Evolutionary conservation across 2,888 invertebrate species (phyloP), one percentile per base, ranked within the genome.

Genomic region (Psylliodes chrysocephalus): DNA sequence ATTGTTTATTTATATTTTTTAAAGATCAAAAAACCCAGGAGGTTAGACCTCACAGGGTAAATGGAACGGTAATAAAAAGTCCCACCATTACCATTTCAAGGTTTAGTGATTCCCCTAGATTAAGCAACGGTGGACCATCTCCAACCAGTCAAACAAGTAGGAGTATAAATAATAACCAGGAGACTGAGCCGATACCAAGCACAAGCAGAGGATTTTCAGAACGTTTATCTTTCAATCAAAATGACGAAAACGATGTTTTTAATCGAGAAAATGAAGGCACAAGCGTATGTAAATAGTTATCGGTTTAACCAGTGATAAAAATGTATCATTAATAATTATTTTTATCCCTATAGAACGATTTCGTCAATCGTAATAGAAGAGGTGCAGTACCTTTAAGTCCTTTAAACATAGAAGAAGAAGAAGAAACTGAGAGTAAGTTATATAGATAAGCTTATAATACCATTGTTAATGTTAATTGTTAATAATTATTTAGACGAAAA

Each of bases 21-120:
- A n/a, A n/a, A n/a, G 64, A 60, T 55, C 54, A 47, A 17, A 28
- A 38, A 51, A 64, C 60, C 6, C 42, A 56, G 25, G 56, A 64
- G 10, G 68, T 68, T 1, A 61, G 63, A 30, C 68, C 68, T n/a
- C 68, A 68, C 10, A 65, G 42, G 17, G 68, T 68, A 28, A 68
- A 68, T 22, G 68, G 68, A 25, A 64, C 66, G 38, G 64, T 68
- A 7, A 35, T 68, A 15, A 55, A 60, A 18, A 66, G 66, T 44
- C 68, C 68, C 12, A 68, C 66, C 6, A 66, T 68, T 35, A 66
- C 63, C 2, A 47, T 68, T 14, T 47, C 64, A 6, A 47, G 68
- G 25, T 60, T 68, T 7, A 60, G 52, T 35, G 54, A 63, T 17
- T 22, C 22, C 22, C 22, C 22, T 22, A 22, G 22, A 22, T 22